A percentile compares a stretch with the other conserved stretches of the same genome.
phyloP scores from a whole-genome alignment of 2,888 invertebrate species.

The Parelbella ahira region DNA sequence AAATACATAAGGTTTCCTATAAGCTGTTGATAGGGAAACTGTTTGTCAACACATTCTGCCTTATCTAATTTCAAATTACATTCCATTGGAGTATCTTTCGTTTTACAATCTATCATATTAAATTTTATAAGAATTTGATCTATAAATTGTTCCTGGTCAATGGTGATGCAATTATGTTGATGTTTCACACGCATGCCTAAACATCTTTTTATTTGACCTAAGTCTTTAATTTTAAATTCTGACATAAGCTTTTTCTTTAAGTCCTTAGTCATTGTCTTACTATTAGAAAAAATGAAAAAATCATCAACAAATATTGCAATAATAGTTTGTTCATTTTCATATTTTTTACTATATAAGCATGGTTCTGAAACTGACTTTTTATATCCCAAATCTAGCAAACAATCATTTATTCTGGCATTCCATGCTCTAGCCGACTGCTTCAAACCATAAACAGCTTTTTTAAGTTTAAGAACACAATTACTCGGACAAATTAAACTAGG shows the following conservation, averaged over 20 bases:
- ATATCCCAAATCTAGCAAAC: conserved; percentile 2
- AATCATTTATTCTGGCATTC: conserved; percentile 11
- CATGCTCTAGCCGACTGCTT: conserved; percentile 10
- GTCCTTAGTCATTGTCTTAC: conserved; percentile 1
- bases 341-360: conserved; percentile 3
- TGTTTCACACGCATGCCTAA: conserved; percentile 22
- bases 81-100: conserved; percentile 22
- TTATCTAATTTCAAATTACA: conserved; percentile 12
- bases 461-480: conserved; percentile 8
- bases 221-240: conserved; percentile 15
- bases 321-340: background rate
- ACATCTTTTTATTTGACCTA: conserved; percentile 11
- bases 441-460: conserved; percentile 2
- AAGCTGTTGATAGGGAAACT: conserved; percentile 26
- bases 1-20: conserved; percentile 27
- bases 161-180: conserved; percentile 12
- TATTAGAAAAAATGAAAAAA: conserved; percentile 6
- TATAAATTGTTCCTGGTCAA: conserved; percentile 25
- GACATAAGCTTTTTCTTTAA: background rate
- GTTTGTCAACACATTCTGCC: background rate
- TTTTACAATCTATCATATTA: conserved; percentile 22
- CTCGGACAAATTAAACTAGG: background rate
- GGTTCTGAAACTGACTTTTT: conserved; percentile 4
- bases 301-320: conserved; percentile 8
- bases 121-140: conserved; percentile 21